phyloP scores from a whole-genome alignment of 2,113 vertebrate species.

The Anser cygnoides region DNA sequence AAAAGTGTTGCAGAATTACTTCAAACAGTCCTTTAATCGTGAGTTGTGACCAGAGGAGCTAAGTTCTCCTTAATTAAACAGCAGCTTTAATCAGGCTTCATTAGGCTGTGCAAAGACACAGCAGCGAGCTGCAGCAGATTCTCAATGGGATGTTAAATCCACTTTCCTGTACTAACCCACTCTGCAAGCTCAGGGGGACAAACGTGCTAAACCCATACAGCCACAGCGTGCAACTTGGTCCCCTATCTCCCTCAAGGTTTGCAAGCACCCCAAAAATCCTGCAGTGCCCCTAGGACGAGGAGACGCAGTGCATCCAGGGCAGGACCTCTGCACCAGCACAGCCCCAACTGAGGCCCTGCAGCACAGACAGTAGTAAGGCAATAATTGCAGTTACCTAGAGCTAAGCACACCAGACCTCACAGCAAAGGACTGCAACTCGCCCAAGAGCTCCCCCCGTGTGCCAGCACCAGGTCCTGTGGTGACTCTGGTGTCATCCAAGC shows the following conservation, averaged over 20 bases:
- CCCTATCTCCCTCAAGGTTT: not conserved
- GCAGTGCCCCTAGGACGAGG: not conserved
- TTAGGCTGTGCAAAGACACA: slow-evolving; percentile 29
- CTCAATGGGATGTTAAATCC: not conserved
- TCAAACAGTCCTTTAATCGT: slow-evolving; percentile 67
- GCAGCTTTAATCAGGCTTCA: slow-evolving; percentile 72
- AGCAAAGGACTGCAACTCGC: not conserved
- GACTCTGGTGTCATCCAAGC: not conserved
- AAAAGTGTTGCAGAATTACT: slow-evolving; percentile 61
- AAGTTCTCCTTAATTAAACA: slow-evolving; percentile 71
- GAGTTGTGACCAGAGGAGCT: slow-evolving; percentile 67
- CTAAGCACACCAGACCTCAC: not conserved
- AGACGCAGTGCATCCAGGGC: accelerated
- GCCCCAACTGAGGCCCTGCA: not conserved
- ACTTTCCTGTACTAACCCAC: not conserved
- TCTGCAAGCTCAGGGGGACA: not conserved
- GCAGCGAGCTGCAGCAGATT: not conserved
- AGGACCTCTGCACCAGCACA: not conserved
- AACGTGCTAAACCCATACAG: accelerated
- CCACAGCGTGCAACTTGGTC: accelerated
- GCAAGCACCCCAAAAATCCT: not conserved
- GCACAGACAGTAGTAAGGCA: not conserved
- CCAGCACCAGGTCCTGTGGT: not conserved
- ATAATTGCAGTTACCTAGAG: not conserved
- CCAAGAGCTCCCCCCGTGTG: not conserved